A percentile compares a stretch with the other conserved stretches of the same genome.
Evolutionary conservation across 2,888 invertebrate species (phyloP).

Genomic region (Parthenolecanium corni): DNA sequence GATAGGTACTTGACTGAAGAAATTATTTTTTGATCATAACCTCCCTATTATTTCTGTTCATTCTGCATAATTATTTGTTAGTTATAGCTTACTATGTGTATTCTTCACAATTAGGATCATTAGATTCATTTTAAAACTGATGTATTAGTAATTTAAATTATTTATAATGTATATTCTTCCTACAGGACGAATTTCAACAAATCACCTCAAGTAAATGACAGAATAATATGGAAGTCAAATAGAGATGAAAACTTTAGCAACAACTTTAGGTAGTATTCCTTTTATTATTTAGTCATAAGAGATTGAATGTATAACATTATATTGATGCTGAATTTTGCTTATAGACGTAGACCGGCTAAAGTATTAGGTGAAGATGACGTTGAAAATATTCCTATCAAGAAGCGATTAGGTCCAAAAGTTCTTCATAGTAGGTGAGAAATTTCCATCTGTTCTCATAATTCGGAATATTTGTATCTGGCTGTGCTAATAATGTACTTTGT

Average conservation of each 20-base stretch:
- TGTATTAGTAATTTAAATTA: too few species aligned
- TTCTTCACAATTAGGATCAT: too few species aligned
- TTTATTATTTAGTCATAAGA: background rate
- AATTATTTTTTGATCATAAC: too few species aligned
- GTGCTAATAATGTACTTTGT: too few species aligned
- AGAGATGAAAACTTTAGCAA: slow-evolving; percentile 4
- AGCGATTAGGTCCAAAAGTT: slow-evolving; percentile 20
- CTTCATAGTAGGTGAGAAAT: slow-evolving; percentile 15
- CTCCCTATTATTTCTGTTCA: too few species aligned
- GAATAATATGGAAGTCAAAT: slow-evolving; percentile 16
- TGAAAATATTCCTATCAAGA: slow-evolving; percentile 21
- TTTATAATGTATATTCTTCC: too few species aligned
- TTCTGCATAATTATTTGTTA: too few species aligned
- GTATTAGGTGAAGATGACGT: slow-evolving; percentile 11
- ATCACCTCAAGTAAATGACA: slow-evolving; percentile 1
- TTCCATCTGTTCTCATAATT: background rate
- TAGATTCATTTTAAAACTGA: too few species aligned
- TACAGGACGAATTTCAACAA: slow-evolving; percentile 14
- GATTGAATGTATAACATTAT: background rate
- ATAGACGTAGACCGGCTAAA: slow-evolving; percentile 15
- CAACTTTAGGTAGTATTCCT: background rate
- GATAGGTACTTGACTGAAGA: too few species aligned
- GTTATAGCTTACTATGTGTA: too few species aligned
- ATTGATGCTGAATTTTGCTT: too few species aligned
- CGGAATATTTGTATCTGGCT: too few species aligned